Base-by-base conservation (phyloP, 2,797 vertebrate genomes). In the Chanos chanos region DNA sequence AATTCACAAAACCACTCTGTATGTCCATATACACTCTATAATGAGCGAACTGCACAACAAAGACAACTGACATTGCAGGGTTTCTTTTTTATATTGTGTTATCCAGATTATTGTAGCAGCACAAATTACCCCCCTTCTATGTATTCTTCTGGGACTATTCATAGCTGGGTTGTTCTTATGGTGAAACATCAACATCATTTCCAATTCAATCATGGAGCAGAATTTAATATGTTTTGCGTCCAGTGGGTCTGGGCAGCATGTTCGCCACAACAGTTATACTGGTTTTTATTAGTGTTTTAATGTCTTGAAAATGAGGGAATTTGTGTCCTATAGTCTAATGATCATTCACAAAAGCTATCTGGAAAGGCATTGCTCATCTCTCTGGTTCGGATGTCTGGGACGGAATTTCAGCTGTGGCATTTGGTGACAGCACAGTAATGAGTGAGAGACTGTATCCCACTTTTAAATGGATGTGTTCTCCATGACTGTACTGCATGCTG, bases 91-190 rank as follows among this genome's bases (percentile, higher is more conserved):
- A 13, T 41, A 34, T 66, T 15, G 13, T 65, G 61, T 61, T 77
- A 76, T 69, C 71, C 49, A 70, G 65, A 74, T 68, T 50, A 53
- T 47, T 44, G 37, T 71, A 53, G 54, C 73, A 61, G 70, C 71
- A 75, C 74, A 63, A 49, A 78, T 81, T 54, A 55, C 53, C 73
- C 63, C 12, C 27, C 49, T 60, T 72, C 66, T 45, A 51, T 69
- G 67, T 64, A 57, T 71, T 55, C 61, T 68, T 64, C 36, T 49
- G 66, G 70, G 68, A 34, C 18, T 58, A 43, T 68, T 71, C 65
- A 61, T 47, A 60, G 34, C 49, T n/a, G 57, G 52, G 73, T 69
- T 45, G 43, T 67, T 73, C 79, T 75, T 71, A 65, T 52, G 73
- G 65, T 56, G 49, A 64, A 73, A 70, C 53, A 37, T 61, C 8